Evolutionary conservation across 2,888 invertebrate genomes (phyloP), one percentile per base, ranked within the genome.

Genomic region (Rhamnusium bicolor): DNA sequence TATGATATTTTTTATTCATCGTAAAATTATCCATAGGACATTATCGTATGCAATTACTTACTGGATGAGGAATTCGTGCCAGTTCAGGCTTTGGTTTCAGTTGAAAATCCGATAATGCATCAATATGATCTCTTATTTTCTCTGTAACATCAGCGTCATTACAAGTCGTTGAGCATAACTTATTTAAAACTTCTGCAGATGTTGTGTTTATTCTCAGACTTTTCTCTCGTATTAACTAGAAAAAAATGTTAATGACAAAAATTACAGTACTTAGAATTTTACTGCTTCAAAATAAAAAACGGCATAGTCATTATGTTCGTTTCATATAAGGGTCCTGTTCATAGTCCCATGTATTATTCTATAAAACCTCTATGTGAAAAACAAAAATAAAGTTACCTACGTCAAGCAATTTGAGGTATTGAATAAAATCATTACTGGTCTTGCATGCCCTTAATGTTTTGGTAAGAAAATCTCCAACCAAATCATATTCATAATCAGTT

Each of bases 381-480:
- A 19, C 18, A 19, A 51, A 49, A 21, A 7, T 12, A 67, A 16
- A 56, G 8, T 58, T n/a, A 70, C 81, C 80, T 76, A 90, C 91
- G 83, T 89, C 87, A 3, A 91, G 72, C 58, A 92, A 81, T 40
- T 86, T 86, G 1, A 87, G 70, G 27, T 91, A 80, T 46, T 90
- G 86, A 0, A 81, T 73, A 1, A 89, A 73, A 80, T 91, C 90
- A 7, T 86, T 85, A 6, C 87, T 87, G 0, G 88, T 80, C 63
- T 88, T 89, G 71, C 88, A 90, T 54, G 89, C 86, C 2, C 86
- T 85, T 73, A 91, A 87, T 73, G 91, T 88, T 4, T 87, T 85
- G 63, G 90, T 86, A 2, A 93, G 81, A 75, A 92, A 90, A 65
- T 90, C 85, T 0, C 92, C 92, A 0, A 90, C 85, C 87, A 92